Conservation (phyloP, 2,797 vertebrate species). For the Semaprochilodus insignis region DNA sequence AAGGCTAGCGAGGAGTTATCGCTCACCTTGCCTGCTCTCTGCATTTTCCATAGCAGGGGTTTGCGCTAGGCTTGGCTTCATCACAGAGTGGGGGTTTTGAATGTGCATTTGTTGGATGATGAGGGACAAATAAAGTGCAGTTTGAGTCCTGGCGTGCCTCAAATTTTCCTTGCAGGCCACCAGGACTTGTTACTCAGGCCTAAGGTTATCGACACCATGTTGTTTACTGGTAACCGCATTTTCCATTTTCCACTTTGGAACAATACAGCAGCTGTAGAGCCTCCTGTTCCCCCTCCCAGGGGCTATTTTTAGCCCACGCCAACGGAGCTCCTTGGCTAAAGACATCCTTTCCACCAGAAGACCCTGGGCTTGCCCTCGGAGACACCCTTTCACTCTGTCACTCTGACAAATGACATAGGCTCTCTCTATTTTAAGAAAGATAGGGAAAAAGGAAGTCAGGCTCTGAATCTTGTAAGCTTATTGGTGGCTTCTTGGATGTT, state of each 20-base stretch:
- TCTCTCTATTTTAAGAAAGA: slow-evolving; percentile 39
- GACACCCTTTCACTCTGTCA: slow-evolving; percentile 47
- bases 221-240: slow-evolving; percentile 51
- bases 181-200: slow-evolving; percentile 46
- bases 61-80: not conserved
- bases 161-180: slow-evolving; percentile 61
- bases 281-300: slow-evolving; percentile 42
- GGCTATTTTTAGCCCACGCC: slow-evolving; percentile 67
- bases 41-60: slow-evolving; percentile 68
- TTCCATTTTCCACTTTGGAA: slow-evolving; percentile 52
- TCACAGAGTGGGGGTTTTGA: not conserved
- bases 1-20: slow-evolving; percentile 66
- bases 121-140: not conserved
- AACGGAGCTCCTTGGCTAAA: slow-evolving; percentile 66
- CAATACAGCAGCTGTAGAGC: slow-evolving; percentile 50
- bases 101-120: not conserved
- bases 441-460: not conserved
- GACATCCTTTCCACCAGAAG: slow-evolving; percentile 65
- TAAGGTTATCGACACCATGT: slow-evolving; percentile 46
- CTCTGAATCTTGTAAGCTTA: not conserved
- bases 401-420: slow-evolving; percentile 42
- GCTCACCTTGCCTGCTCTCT: slow-evolving; percentile 43
- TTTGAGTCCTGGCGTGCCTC: not conserved
- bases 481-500: slow-evolving; percentile 3
- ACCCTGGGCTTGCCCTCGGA: slow-evolving; percentile 38